Conservation (phyloP, 2,113 vertebrate genomes). For the Erinaceus europaeus region DNA sequence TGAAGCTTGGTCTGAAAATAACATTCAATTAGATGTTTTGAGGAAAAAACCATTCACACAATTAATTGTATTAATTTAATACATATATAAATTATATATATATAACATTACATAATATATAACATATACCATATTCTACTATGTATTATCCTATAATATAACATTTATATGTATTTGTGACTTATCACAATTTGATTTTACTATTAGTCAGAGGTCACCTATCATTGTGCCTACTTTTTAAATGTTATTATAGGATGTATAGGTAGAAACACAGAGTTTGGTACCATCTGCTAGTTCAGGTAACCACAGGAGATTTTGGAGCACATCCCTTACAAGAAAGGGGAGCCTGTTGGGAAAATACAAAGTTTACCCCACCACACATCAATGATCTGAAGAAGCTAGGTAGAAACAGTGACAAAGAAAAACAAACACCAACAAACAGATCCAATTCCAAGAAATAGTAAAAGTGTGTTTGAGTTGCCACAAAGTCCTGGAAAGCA, state of each 20-base stretch:
- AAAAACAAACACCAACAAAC: background rate
- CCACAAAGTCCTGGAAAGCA: background rate
- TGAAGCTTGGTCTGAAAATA: background rate
- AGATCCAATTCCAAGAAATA: background rate
- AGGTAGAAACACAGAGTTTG: too few species aligned
- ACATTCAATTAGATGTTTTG: background rate
- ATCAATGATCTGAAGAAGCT: background rate
- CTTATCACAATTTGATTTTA: too few species aligned
- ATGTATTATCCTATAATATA: too few species aligned
- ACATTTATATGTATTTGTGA: too few species aligned
- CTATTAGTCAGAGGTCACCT: too few species aligned
- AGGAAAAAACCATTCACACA: background rate
- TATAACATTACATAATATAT: too few species aligned
- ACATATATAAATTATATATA: too few species aligned
- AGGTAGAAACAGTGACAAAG: background rate
- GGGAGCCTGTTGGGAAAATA: background rate
- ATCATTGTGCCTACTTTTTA: too few species aligned
- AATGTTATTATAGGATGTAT: too few species aligned
- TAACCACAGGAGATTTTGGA: background rate
- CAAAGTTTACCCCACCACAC: background rate
- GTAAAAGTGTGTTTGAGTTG: background rate
- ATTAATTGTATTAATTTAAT: too few species aligned
- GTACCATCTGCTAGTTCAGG: background rate
- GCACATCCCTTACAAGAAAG: background rate
- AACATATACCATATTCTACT: too few species aligned